Percentiles rank a stretch among this genome's conserved stretches.
These are phyloP conservation scores for Dryoscopus gambensis DNA, from an alignment of 2,113 vertebrate genomes.

Conservation along the genomic window DNA sequence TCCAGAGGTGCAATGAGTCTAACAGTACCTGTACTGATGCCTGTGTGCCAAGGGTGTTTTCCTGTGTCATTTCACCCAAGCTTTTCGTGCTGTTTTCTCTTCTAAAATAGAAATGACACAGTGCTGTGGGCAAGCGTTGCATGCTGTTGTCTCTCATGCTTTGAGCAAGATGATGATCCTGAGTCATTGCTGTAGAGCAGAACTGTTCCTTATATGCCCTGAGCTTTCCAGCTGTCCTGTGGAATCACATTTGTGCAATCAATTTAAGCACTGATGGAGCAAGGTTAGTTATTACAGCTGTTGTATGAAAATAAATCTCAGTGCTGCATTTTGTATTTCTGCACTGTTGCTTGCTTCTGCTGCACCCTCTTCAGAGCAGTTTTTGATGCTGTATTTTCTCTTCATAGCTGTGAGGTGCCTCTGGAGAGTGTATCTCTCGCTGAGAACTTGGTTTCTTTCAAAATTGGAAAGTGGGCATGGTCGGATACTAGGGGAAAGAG, in stretches of 20 bases:
- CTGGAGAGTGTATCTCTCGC: background rate
- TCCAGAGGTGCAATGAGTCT: background rate
- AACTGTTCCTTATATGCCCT: background rate
- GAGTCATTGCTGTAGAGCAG: slow-evolving; percentile 3
- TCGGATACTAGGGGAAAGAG: background rate
- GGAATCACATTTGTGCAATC: background rate
- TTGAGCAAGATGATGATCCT: background rate
- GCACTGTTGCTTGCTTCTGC: background rate
- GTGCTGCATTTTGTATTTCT: background rate
- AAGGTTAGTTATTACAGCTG: background rate
- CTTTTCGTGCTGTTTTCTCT: background rate
- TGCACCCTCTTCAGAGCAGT: background rate
- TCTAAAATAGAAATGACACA: background rate
- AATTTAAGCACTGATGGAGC: background rate
- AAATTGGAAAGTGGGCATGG: background rate
- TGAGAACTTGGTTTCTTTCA: background rate
- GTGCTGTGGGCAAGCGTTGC: background rate
- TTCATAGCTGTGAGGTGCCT: background rate
- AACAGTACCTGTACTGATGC: background rate
- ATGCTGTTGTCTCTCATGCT: background rate
- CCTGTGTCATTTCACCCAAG: background rate
- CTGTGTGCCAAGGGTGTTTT: background rate
- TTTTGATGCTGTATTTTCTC: background rate
- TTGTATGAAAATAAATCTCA: background rate
- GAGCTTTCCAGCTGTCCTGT: background rate